Conservation (phyloP, 1,140 invertebrate species). For the Trissolcus basalis region DNA sequence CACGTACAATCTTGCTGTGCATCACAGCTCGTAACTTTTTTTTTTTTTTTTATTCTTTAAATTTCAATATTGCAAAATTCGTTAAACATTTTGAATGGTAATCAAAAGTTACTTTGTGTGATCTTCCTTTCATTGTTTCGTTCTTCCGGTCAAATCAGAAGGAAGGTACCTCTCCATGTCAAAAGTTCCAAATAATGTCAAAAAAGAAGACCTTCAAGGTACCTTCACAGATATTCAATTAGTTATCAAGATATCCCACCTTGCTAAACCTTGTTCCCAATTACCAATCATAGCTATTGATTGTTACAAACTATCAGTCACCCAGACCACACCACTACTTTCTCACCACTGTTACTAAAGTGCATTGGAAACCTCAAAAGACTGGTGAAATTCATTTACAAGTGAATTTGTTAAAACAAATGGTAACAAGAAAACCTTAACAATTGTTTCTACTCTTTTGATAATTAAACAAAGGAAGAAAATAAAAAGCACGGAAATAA, state of each 20-base stretch:
- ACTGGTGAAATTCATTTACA: constrained; percentile 3
- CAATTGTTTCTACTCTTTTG: constrained; percentile 7
- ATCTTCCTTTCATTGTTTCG: not conserved
- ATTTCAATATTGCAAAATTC: too few species aligned
- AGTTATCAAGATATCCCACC: constrained; percentile 11
- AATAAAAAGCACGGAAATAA: constrained; percentile 16
- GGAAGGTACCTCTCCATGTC: constrained; percentile 19
- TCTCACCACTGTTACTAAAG: constrained; percentile 39
- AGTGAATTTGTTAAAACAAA: not conserved
- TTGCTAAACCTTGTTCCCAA: constrained; percentile 10
- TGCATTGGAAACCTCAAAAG: constrained; percentile 19
- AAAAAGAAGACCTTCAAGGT: not conserved
- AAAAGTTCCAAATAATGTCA: not conserved
- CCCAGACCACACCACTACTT: constrained; percentile 46
- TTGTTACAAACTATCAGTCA: constrained; percentile 36
- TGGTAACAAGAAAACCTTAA: too few species aligned
- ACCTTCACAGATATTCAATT: constrained; percentile 32
- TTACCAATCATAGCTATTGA: constrained; percentile 32
- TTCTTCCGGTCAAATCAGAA: constrained; percentile 34
- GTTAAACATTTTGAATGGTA: too few species aligned
- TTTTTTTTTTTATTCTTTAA: too few species aligned
- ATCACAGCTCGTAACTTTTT: constrained; percentile 14
- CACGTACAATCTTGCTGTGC: constrained; percentile 32
- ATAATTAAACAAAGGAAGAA: constrained; percentile 29
- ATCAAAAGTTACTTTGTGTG: too few species aligned